Percentiles rank a stretch among this genome's conserved stretches.
Evolutionary conservation across 2,113 vertebrate species (phyloP).

Genomic region (Erpornis zantholeuca): DNA sequence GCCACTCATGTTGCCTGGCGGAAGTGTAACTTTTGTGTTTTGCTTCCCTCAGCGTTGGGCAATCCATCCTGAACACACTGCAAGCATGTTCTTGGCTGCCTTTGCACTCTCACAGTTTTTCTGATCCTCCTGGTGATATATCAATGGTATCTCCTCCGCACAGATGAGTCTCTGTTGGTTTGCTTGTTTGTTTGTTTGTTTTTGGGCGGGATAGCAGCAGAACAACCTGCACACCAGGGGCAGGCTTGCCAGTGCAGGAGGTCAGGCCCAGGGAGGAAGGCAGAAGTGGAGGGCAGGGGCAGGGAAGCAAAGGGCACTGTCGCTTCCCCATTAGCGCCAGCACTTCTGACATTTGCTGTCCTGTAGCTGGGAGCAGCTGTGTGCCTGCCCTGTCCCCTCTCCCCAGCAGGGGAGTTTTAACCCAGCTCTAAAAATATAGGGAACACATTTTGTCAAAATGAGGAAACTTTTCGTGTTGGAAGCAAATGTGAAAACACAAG

Average conservation of each 20-base stretch:
- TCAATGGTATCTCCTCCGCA: not conserved
- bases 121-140: not conserved
- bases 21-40: conserved; percentile 69
- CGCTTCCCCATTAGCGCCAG: conserved; percentile 1
- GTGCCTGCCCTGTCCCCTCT: not conserved
- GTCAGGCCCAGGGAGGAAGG: not conserved
- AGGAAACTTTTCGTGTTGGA: not conserved
- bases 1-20: conserved; percentile 52
- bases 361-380: not conserved
- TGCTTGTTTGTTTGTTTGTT: not conserved
- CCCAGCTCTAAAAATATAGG: not conserved
- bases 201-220: not conserved
- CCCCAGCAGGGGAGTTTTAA: not conserved
- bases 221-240: not conserved
- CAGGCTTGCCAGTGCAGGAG: not conserved
- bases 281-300: conserved; percentile 36
- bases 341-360: not conserved
- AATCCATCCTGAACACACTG: conserved; percentile 61
- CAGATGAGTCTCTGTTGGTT: not conserved
- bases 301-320: conserved; percentile 32
- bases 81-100: conserved; percentile 8
- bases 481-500: not conserved
- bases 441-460: not conserved
- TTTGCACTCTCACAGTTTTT: not conserved
- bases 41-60: conserved; percentile 68